Evolutionary conservation across 2,113 vertebrate species (phyloP).

Genomic region (Onychorhynchus coronatus): DNA sequence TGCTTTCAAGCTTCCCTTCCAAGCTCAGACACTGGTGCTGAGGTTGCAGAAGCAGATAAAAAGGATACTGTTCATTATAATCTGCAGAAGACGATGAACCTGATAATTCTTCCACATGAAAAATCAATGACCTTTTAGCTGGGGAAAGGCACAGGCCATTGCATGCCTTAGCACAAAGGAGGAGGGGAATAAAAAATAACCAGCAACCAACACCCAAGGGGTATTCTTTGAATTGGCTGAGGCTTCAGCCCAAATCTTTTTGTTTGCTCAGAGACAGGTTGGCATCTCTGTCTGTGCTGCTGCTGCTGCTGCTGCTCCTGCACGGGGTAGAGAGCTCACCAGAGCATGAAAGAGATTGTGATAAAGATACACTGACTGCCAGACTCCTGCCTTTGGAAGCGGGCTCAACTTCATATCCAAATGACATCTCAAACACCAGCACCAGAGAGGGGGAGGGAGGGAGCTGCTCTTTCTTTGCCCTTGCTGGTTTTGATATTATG

Average conservation of each 20-base stretch:
- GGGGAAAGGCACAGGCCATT: neutral
- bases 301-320: neutral
- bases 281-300: slow-evolving; percentile 44
- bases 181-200: neutral
- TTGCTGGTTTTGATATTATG: neutral
- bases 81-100: neutral
- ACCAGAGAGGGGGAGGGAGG: neutral
- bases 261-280: slow-evolving; percentile 15
- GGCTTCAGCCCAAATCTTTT: slow-evolving; percentile 4
- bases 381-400: slow-evolving; percentile 30
- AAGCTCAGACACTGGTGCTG: neutral
- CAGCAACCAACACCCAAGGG: neutral
- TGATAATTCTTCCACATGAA: neutral
- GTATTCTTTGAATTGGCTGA: neutral
- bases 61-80: neutral
- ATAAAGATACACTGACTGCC: slow-evolving; percentile 62
- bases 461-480: neutral
- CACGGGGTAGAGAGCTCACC: neutral
- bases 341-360: slow-evolving; percentile 62
- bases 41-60: neutral
- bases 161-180: neutral
- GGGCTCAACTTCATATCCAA: neutral
- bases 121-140: slow-evolving; percentile 26
- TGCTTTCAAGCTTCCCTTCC: neutral
- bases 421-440: slow-evolving; percentile 26